Base-by-base conservation (phyloP, 2,113 vertebrate species). In the Vimba vimba region DNA sequence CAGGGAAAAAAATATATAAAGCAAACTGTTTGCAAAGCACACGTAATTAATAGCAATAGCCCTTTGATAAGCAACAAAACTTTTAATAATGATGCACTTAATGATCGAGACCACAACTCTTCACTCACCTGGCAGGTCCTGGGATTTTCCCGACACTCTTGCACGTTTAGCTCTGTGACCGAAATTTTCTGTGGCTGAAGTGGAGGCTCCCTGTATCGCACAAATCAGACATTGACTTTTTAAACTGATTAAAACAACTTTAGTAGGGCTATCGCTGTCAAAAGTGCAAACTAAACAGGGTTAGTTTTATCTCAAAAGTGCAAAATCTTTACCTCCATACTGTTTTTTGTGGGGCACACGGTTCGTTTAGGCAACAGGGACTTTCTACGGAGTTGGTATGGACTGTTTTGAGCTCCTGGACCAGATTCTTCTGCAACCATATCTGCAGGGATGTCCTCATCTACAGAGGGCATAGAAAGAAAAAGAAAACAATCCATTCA, bases 351-450 rank as follows among this genome's bases (percentile, higher is more conserved):
- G 91, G 97, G 98, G 94, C 98, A 99, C 94, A 97, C 97, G 93
- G 97, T 97, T 97, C 97, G 97, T 96, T 99, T 99, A 90, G 97
- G 97, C 91, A 98, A 92, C 94, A 99, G 97, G 95, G 97, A 99
- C 97, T 99, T 99, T 95, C 97, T 98, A 94, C 98, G 97, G 95
- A 99, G 97, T 94, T 99, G 97, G 95, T 99, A 99, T 88, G 98
- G 98, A 97, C 98, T 98, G 89, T 99, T 99, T 95, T 99, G 98
- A 96, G 97, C 97, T 96, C 97, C 98, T 97, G 97, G 97, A 97
- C 97, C 98, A 83, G 98, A 99, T 97, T 99, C 98, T 98, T 99
- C 98, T 97, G 97, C 98, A 95, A 99, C 98, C 98, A 99, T 99
- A 96, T 99, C 98, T 99, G 98, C 98, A 97, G 97, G 97, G 93